phyloP scores from a whole-genome alignment of 2,797 vertebrate genomes.

The Telmatherina bonti region DNA sequence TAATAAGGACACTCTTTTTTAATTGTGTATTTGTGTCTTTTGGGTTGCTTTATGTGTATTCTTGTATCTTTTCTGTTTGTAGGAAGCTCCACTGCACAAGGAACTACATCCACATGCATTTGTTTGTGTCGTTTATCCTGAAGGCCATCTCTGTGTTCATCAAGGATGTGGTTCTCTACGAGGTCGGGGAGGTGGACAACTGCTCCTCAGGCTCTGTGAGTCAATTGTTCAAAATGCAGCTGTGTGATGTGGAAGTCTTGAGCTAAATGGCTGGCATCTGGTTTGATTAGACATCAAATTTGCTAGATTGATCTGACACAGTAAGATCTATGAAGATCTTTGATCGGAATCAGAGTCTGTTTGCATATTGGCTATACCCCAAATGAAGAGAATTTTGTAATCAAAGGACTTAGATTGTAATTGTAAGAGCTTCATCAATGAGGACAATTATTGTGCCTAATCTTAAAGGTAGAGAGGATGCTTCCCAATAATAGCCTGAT shows the following conservation, averaged over 20 bases:
- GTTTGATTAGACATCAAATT: slow-evolving; percentile 18
- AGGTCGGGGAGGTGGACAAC: slow-evolving; percentile 85
- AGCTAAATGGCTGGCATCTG: not conserved
- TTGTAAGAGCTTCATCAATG: no score
- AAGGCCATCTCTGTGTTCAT: slow-evolving; percentile 93
- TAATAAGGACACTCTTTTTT: slow-evolving; percentile 10
- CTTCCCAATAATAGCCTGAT: no score
- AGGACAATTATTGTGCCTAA: no score
- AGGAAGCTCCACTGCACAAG: slow-evolving; percentile 97
- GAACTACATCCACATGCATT: no score
- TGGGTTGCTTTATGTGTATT: slow-evolving; percentile 23
- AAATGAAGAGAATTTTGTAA: no score
- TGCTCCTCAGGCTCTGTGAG: slow-evolving; percentile 90
- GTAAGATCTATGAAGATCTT: no score
- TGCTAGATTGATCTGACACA: not conserved
- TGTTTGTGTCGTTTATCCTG: slow-evolving; percentile 96
- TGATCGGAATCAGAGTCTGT: no score
- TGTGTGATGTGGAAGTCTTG: slow-evolving; percentile 5
- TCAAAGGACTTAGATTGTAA: no score
- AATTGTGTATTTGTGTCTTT: slow-evolving; percentile 2
- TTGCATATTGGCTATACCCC: no score
- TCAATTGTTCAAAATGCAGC: slow-evolving; percentile 14
- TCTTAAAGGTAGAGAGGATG: no score
- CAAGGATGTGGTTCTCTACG: slow-evolving; percentile 92
- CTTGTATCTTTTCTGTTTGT: slow-evolving; percentile 17